A percentile compares a stretch with the other conserved stretches of the same genome.
Conservation (phyloP, 2,797 vertebrate genomes). For the Liasis olivaceus region DNA sequence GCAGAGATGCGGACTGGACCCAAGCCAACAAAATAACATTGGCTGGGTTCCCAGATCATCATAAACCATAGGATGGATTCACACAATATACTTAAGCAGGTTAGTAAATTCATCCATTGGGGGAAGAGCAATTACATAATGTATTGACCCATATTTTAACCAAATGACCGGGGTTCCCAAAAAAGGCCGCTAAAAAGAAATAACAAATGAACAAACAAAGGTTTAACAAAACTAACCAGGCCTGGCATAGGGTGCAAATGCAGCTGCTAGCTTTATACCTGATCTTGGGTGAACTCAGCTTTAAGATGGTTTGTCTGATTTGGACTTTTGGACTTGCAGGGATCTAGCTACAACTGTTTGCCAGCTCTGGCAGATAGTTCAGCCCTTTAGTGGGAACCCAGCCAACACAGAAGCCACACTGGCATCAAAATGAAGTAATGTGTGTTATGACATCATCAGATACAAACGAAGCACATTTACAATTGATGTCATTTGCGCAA, state of each 20-base stretch:
- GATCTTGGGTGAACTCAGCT: not conserved
- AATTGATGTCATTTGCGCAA: not conserved
- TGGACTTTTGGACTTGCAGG: not conserved
- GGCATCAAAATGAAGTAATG: not conserved
- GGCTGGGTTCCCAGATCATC: not conserved
- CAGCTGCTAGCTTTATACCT: not conserved
- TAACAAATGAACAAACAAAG: not conserved
- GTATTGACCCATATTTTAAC: not conserved
- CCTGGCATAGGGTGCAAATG: not conserved
- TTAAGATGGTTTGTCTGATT: not conserved
- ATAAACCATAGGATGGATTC: not conserved
- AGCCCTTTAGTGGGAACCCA: not conserved
- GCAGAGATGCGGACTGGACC: not conserved
- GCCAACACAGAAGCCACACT: not conserved
- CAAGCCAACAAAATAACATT: not conserved
- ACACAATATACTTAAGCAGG: not conserved
- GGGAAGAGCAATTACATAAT: not conserved
- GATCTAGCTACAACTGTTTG: not conserved
- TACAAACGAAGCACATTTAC: not conserved
- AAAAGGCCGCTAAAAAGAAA: not conserved
- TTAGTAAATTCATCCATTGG: not conserved
- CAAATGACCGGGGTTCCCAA: not conserved
- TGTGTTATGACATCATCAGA: not conserved
- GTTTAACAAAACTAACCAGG: not conserved
- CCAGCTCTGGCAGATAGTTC: not conserved